Percentiles rank a stretch among this genome's conserved stretches.
These are phyloP conservation scores for Bugulina stolonifera DNA, from an alignment of 2,888 invertebrate species.

Conservation along the genomic window DNA sequence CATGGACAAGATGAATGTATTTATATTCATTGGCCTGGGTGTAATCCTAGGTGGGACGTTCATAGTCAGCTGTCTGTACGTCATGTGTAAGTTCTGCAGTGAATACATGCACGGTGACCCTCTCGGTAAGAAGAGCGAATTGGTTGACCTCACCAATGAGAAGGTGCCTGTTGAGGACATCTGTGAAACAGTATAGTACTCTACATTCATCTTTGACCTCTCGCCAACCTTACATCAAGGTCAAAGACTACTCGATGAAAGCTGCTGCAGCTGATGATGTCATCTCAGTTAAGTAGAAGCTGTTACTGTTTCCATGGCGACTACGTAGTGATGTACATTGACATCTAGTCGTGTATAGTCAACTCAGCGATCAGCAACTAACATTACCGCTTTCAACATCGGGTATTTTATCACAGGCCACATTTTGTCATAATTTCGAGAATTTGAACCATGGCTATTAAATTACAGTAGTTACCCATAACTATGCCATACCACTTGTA, in stretches of 20 bases:
- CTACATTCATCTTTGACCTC: background rate
- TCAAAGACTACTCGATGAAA: background rate
- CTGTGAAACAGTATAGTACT: background rate
- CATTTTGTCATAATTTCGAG: too few species aligned
- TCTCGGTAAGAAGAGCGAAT: background rate
- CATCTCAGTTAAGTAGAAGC: too few species aligned
- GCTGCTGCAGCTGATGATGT: too few species aligned
- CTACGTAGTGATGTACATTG: background rate
- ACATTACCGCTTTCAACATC: too few species aligned
- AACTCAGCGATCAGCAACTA: background rate
- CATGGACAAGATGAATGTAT: conserved; percentile 16
- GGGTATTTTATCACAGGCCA: too few species aligned
- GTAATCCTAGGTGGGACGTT: conserved; percentile 22
- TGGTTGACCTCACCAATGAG: background rate
- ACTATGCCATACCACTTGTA: too few species aligned
- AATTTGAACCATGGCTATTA: too few species aligned
- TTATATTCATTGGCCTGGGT: conserved; percentile 23
- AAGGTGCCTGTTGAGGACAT: conserved; percentile 10
- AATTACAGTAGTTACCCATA: too few species aligned
- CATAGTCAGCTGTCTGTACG: conserved; percentile 8
- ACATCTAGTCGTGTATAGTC: background rate
- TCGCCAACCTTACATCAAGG: background rate
- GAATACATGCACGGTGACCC: conserved; percentile 7
- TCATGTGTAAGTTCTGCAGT: conserved; percentile 25
- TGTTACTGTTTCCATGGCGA: too few species aligned